Conservation (phyloP, 2,113 vertebrate genomes). For the Nipponia nippon region DNA sequence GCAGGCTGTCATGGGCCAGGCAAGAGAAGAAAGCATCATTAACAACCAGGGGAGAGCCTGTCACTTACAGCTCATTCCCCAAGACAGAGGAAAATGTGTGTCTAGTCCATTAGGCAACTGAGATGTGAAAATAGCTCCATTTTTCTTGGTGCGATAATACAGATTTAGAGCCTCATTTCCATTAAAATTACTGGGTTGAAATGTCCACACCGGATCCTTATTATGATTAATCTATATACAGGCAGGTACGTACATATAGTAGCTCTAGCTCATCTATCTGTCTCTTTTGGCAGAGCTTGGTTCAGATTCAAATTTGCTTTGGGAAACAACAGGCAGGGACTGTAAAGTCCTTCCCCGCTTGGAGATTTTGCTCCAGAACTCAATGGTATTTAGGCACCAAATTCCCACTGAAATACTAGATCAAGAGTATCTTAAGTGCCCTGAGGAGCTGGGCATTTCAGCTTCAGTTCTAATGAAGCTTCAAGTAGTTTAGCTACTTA, state of each 20-base stretch:
- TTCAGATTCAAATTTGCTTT: slow-evolving; percentile 7
- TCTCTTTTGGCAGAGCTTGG: neutral
- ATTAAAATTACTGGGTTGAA: slow-evolving; percentile 69
- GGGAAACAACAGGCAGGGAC: neutral
- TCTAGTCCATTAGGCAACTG: slow-evolving; percentile 66
- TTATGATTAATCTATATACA: slow-evolving; percentile 61
- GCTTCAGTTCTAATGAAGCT: neutral
- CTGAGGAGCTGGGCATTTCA: neutral
- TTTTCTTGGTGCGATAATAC: slow-evolving; percentile 60
- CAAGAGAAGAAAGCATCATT: slow-evolving; percentile 23
- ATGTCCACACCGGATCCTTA: slow-evolving; percentile 51
- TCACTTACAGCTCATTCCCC: slow-evolving; percentile 55
- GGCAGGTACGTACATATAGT: slow-evolving; percentile 36
- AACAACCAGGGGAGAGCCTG: slow-evolving; percentile 25
- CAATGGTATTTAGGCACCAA: neutral
- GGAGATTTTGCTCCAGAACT: neutral
- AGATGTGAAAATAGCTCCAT: slow-evolving; percentile 67
- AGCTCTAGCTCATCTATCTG: slow-evolving; percentile 3
- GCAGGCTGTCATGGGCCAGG: neutral
- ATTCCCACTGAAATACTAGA: neutral
- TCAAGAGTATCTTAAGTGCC: neutral
- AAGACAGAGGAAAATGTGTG: slow-evolving; percentile 65
- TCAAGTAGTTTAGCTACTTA: neutral
- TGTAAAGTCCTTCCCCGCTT: neutral
- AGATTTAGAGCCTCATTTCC: slow-evolving; percentile 70